A percentile compares a stretch with the other conserved stretches of the same genome.
phyloP scores from a whole-genome alignment of 1,140 invertebrate genomes.

The Steinernema khuongi region DNA sequence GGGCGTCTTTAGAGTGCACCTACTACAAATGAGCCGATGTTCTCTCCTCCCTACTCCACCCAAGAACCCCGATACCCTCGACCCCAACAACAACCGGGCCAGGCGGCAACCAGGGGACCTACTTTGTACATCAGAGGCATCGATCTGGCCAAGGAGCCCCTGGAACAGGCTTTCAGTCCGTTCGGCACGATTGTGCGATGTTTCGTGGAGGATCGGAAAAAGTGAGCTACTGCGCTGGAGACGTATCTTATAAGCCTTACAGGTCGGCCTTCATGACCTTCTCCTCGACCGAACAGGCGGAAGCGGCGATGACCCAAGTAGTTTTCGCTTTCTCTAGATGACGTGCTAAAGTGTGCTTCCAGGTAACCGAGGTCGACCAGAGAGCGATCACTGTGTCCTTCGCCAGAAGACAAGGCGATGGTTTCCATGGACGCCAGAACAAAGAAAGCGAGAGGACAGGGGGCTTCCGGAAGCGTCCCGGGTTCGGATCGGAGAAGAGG shows the following conservation, averaged over 20 bases:
- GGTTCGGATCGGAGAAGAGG: neutral
- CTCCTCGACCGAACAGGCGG: neutral
- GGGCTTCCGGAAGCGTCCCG: neutral
- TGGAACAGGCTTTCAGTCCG: neutral
- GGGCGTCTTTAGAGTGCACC: neutral
- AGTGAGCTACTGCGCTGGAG: neutral
- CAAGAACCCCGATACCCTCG: neutral
- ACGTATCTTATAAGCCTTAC: neutral
- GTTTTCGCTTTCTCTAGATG: neutral
- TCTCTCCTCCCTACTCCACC: neutral
- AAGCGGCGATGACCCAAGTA: slow-evolving; percentile 20
- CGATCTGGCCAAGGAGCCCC: neutral
- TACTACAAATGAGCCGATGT: neutral
- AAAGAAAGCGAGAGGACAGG: neutral
- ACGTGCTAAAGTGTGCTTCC: slow-evolving; percentile 10
- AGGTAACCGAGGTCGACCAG: slow-evolving; percentile 9
- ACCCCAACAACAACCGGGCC: neutral
- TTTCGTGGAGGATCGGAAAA: neutral
- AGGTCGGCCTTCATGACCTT: slow-evolving; percentile 24
- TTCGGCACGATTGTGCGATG: neutral
- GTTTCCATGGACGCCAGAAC: neutral
- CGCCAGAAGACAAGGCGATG: slow-evolving; percentile 11
- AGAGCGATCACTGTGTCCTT: slow-evolving; percentile 10
- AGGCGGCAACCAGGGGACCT: neutral
- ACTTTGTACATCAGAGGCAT: neutral